These are phyloP conservation scores for Telmatochromis brichardi DNA, from an alignment of 2,113 vertebrate species.

Conservation along the genomic window DNA sequence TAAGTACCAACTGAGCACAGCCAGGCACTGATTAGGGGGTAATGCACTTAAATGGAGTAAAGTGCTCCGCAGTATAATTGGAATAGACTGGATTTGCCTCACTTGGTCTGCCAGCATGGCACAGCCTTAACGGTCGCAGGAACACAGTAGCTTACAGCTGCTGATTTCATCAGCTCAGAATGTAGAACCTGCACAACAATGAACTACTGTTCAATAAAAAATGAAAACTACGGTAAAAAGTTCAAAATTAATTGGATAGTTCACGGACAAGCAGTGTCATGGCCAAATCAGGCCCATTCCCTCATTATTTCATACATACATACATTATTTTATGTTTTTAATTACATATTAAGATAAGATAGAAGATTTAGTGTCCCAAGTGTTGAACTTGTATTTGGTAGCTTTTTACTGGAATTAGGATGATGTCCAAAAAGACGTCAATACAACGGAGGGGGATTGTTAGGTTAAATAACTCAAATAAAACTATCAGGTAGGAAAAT, in stretches of 20 bases:
- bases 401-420: neutral
- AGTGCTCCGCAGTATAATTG: slow-evolving; percentile 53
- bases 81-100: slow-evolving; percentile 52
- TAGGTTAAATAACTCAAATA: neutral
- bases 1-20: slow-evolving; percentile 19
- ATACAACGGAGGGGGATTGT: neutral
- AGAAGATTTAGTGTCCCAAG: neutral
- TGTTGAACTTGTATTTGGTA: neutral
- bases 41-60: slow-evolving; percentile 61
- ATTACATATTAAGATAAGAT: neutral
- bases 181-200: slow-evolving; percentile 13
- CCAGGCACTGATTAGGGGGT: slow-evolving; percentile 59
- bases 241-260: neutral
- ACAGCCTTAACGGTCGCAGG: slow-evolving; percentile 18
- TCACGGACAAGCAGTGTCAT: neutral
- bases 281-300: neutral
- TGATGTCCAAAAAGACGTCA: neutral
- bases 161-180: slow-evolving; percentile 12
- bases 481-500: neutral
- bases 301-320: neutral
- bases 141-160: slow-evolving; percentile 22
- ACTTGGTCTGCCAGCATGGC: slow-evolving; percentile 39
- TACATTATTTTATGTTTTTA: neutral
- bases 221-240: neutral
- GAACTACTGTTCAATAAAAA: slow-evolving; percentile 6